Conservation (phyloP, 1,140 invertebrate species). For the Vanessa tameamea region DNA sequence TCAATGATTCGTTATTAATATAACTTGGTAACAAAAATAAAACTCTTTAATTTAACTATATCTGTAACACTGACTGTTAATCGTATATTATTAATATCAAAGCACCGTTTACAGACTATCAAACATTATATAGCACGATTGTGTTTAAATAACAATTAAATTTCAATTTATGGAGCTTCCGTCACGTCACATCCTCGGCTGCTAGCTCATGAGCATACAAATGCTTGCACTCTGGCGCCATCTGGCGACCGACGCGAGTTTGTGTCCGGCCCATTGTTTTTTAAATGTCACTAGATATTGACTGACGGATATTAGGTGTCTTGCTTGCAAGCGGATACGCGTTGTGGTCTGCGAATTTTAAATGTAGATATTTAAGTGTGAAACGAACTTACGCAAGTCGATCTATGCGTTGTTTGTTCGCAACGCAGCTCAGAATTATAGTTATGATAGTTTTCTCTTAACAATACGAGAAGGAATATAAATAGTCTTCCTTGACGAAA, state of each 20-base stretch:
- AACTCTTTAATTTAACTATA: too few relatives aligned
- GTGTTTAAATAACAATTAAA: constrained; percentile 66
- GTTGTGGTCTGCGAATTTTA: constrained; percentile 37
- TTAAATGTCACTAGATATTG: constrained; percentile 18
- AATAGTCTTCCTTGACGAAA: too few relatives aligned
- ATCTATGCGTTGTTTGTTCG: neutral
- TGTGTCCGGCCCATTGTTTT: constrained; percentile 43
- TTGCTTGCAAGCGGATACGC: constrained; percentile 32
- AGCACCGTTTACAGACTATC: constrained; percentile 20
- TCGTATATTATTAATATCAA: constrained; percentile 13
- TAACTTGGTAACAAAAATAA: too few relatives aligned
- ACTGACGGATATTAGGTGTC: constrained; percentile 35
- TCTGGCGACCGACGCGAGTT: constrained; percentile 42
- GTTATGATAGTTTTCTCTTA: neutral
- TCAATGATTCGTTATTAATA: too few relatives aligned
- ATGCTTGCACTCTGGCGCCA: constrained; percentile 56
- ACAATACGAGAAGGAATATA: neutral
- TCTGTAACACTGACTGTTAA: neutral
- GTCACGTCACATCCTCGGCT: constrained; percentile 56
- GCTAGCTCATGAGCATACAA: constrained; percentile 59
- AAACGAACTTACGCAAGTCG: constrained; percentile 27
- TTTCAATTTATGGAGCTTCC: constrained; percentile 61
- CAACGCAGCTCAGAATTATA: neutral
- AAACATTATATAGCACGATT: constrained; percentile 36
- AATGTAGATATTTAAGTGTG: constrained; percentile 25